Evolutionary conservation across 2,797 vertebrate genomes (phyloP).

Genomic region (Coccyzus lansbergi): DNA sequence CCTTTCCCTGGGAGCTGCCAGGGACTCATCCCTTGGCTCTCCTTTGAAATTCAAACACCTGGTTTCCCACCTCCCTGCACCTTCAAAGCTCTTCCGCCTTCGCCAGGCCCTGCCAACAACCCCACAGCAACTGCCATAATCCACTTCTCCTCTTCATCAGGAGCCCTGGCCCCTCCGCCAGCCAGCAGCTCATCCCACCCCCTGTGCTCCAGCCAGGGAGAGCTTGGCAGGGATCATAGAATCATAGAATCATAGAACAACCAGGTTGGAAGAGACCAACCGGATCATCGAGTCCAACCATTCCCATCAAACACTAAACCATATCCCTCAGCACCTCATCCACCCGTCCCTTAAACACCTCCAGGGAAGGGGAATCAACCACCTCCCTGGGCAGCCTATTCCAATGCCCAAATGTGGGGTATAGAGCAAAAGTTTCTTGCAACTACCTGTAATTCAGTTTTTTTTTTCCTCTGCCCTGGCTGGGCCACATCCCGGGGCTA

Average conservation of each 20-base stretch:
- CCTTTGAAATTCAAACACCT: constrained; percentile 22
- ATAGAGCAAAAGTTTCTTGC: neutral
- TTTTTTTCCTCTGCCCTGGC: neutral
- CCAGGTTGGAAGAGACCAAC: too few species aligned
- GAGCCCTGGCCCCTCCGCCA: too few species aligned
- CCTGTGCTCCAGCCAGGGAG: neutral
- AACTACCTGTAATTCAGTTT: neutral
- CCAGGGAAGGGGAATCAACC: too few species aligned
- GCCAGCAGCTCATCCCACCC: neutral
- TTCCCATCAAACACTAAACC: too few species aligned
- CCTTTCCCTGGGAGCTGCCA: neutral
- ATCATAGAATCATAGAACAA: too few species aligned
- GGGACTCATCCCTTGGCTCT: neutral
- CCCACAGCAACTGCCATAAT: neutral
- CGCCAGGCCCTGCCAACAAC: neutral
- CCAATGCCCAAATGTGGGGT: too few species aligned
- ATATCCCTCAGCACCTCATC: too few species aligned
- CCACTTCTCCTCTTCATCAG: neutral
- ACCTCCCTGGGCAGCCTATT: too few species aligned
- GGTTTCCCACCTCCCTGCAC: neutral
- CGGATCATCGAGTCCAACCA: too few species aligned
- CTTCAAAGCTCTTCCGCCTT: neutral
- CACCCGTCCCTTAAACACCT: too few species aligned
- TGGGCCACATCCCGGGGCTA: neutral
- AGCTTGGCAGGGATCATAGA: too few species aligned